Conservation (phyloP, 2,113 vertebrate species). For the Syrmaticus mikado region DNA sequence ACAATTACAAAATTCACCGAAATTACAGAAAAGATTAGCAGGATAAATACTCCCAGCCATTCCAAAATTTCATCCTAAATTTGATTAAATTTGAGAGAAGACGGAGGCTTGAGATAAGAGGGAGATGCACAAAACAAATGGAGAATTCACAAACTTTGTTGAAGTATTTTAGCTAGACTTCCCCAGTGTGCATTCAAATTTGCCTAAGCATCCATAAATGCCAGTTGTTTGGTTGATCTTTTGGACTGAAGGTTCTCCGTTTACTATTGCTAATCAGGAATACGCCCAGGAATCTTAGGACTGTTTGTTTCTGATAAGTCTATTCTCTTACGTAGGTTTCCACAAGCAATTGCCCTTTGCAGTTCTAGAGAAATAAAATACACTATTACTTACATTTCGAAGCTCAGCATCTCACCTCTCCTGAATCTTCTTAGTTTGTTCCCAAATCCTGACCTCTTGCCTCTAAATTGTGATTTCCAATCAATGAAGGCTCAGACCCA, state of each 20-base stretch:
- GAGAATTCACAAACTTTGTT: background rate
- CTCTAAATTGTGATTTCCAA: background rate
- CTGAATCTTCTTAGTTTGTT: background rate
- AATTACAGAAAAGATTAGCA: slow-evolving; percentile 6
- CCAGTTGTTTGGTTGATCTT: slow-evolving; percentile 15
- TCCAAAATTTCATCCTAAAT: background rate
- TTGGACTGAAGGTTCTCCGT: slow-evolving; percentile 1
- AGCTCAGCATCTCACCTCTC: background rate
- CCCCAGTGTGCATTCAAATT: background rate
- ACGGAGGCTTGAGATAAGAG: background rate
- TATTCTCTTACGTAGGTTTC: background rate
- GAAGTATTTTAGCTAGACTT: background rate
- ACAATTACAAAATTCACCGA: background rate
- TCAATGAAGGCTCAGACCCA: background rate
- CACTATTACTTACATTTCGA: background rate
- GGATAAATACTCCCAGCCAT: slow-evolving; percentile 28
- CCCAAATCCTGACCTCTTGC: background rate
- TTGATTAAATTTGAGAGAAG: slow-evolving; percentile 36
- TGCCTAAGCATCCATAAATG: background rate
- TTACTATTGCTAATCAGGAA: slow-evolving; percentile 39
- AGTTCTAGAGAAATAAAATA: background rate
- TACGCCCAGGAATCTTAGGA: background rate
- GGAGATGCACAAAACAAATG: background rate
- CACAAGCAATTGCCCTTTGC: background rate
- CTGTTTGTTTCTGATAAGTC: slow-evolving; percentile 2